Base-by-base conservation (phyloP, 2,797 vertebrate genomes). In the Microctenopoma lineatum region DNA sequence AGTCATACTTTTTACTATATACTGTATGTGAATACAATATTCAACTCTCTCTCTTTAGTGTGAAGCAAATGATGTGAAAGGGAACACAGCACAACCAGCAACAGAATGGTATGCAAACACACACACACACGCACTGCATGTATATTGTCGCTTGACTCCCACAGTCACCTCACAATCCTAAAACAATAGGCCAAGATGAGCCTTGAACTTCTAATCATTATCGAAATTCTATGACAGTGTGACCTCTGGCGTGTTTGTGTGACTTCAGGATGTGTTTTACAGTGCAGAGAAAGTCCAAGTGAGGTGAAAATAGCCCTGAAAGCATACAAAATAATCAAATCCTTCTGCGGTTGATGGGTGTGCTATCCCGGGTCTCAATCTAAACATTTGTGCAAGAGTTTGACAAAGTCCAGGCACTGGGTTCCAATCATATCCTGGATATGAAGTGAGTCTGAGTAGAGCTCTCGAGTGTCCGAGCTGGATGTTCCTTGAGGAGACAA, bases 31-130 rank as follows among this genome's bases (percentile, higher is more conserved):
- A 66, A 27, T 8, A 4, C 8, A 45, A 45, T 15, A 9, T 59
- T 56, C 3, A 58, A 69, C 10, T 13, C 16, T 70, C 32, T 88
- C 42, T 78, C 60, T 83, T 79, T 81, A 99, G 98, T 94, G 95
- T 66, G 98, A 99, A 90, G 92, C 94, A 0, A 91, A 91, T 70
- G 94, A 93, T 62, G 88, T 90, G 77, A 98, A 93, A 90, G 89
- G 86, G 77, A 92, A 39, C 67, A 11, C 92, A 9, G 53, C 87
- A 67, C 93, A 94, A 75, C 92, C 95, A 72, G 89, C 91, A 73
- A 58, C 91, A 80, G 97, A 98, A 89, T 96, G 96, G 98, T 99
- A 92, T 91, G 96, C 44, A 57, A 48, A 68, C 56, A 48, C 41
- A 44, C 29, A 66, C 56, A 56, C 51, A 68, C 4, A 26, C 21